Conservation (phyloP, 2,888 invertebrate species). For the Tenodera sinensis region DNA sequence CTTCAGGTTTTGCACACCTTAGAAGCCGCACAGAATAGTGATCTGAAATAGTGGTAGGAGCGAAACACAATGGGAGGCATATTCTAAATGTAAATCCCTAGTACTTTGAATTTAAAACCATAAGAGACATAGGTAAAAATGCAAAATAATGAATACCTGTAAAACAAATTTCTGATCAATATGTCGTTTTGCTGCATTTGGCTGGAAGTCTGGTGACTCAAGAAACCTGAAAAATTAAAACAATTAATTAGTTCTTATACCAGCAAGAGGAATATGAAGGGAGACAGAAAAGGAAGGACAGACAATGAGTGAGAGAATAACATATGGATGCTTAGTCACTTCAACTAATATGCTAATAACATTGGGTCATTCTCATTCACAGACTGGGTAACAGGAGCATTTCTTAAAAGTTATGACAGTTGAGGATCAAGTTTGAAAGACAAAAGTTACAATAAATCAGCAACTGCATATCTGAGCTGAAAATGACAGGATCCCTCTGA, state of each 20-base stretch:
- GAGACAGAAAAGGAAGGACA: too few relatives aligned
- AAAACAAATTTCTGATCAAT: conserved; percentile 95
- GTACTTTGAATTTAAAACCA: neutral
- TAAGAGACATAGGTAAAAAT: neutral
- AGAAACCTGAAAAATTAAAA: conserved; percentile 63
- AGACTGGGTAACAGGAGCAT: too few relatives aligned
- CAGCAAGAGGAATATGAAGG: too few relatives aligned
- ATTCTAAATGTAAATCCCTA: neutral
- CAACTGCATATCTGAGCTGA: too few relatives aligned
- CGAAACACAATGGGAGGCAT: neutral
- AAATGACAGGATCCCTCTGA: too few relatives aligned
- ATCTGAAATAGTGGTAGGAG: neutral
- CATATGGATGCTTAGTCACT: too few relatives aligned
- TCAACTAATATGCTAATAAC: too few relatives aligned
- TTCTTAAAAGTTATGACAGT: too few relatives aligned
- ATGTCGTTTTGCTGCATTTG: conserved; percentile 84
- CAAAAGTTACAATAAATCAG: too few relatives aligned
- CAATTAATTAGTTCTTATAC: neutral
- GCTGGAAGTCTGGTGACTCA: conserved; percentile 91
- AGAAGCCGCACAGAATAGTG: neutral
- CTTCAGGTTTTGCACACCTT: neutral
- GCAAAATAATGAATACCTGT: conserved; percentile 57
- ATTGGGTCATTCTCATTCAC: too few relatives aligned
- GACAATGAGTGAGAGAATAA: too few relatives aligned
- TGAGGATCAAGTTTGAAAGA: too few relatives aligned